Evolutionary conservation across 2,888 invertebrate genomes (phyloP), one percentile per base, ranked within the genome.

Genomic region (Dynastes maya): DNA sequence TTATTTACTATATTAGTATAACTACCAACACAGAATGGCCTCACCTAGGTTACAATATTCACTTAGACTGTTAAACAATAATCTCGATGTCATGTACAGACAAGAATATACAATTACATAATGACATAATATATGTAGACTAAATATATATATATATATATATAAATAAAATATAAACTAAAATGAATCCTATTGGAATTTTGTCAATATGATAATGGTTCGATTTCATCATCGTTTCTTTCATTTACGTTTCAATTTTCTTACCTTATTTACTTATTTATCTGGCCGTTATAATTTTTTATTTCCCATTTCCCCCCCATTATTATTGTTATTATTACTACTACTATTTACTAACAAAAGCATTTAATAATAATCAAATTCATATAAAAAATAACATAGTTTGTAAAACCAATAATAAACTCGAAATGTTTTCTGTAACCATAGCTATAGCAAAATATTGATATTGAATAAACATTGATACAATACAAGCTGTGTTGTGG

Each of bases 71-170:
- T 82, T 79, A 75, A 76, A 77, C 79, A 81, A 80, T 83, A 68
- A 84, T 84, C 82, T 85, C 82, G 83, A 84, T 85, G 85, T 85
- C 84, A 84, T 85, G 85, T 85, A 85, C 84, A 84, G 84, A 77
- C 58, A 37, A 68, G 70, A 78, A 80, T 80, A 80, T 77, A 82
- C 71, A 32, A 49, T 49, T 37, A 49, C 37, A 51, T 68, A 61
- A 55, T 45, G 2, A 45, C 8, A 45, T 45, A 45, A 45, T 27
- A 81, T 81, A 80, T 82, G 81, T 82, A 82, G 80, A 79, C 70
- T 80, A 75, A 67, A 55, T 22, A 77, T 22, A 61, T 37, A 67
- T 77, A 55, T 22, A 77, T 22, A 61, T 37, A 67, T 77, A 77
- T 64, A 71, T 64, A 78, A 22, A 37, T 32, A 40, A 49, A 49